Evolutionary conservation across 2,888 invertebrate genomes (phyloP), one percentile per base, ranked within the genome.

Genomic region (Rotaria sp.): DNA sequence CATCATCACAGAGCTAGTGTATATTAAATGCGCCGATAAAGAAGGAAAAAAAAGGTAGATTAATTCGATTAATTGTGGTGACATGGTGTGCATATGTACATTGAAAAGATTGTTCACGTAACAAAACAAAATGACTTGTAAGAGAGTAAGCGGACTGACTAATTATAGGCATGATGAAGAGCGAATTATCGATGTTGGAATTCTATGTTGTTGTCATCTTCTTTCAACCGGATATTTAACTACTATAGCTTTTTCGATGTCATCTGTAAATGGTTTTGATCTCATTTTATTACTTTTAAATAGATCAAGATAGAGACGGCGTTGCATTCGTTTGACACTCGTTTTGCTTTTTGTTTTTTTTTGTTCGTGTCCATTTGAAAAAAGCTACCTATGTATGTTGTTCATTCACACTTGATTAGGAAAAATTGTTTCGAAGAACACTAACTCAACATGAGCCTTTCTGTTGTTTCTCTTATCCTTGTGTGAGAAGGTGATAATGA

Each of bases 321-420:
- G 21, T 67, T 67, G 67, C 67, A 35, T 30, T 67, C 35, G 30
- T 67, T 67, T 67, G 67, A 35, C 67, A 67, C 67, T 35, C 21
- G 35, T 67, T 30, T 3, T 13, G 15, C 1, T 45, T 45, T 45
- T 45, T 45, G 11, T 5, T 45, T 45, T 50, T 50, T 50, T 50
- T 50, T 10, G 8, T 30, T 15, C 30, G 30, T 67, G 10, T 35
- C 35, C 21, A 18, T 67, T 35, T 67, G 67, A 21, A 67, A 26
- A 67, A 67, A 67, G 35, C 67, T 67, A 67, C 67, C 67, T 30
- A 30, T 30, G 21, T 18, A 67, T 67, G 67, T 67, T 67, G 67
- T 67, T 67, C 67, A 67, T 67, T 67, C 67, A 67, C 67, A 67
- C 67, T 67, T 67, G 67, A 67, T 67, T 67, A 67, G 67, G 67